Conservation (phyloP, 2,113 vertebrate genomes). For the Meles meles region DNA sequence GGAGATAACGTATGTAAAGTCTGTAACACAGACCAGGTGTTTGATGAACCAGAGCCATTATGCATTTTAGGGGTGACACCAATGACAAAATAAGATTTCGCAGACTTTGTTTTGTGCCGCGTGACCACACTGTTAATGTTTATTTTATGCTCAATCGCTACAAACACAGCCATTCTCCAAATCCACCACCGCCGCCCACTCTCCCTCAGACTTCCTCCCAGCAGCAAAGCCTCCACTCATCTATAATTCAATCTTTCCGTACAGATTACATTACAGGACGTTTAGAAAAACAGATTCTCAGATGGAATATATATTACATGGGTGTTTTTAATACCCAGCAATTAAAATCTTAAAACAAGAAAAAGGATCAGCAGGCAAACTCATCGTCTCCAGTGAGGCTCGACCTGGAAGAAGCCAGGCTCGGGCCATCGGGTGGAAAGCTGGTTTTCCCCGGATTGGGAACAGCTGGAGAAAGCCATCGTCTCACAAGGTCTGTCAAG, state of each 20-base stretch:
- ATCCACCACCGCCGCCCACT: no score
- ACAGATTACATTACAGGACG: not conserved
- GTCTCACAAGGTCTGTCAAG: constrained; percentile 56
- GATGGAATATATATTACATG: not conserved
- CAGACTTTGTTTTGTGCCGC: not conserved
- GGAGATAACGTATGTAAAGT: not conserved
- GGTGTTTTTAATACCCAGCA: constrained; percentile 57
- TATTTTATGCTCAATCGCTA: not conserved
- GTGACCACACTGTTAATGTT: not conserved
- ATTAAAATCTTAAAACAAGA: constrained; percentile 50
- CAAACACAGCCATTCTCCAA: not conserved
- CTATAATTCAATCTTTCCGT: not conserved
- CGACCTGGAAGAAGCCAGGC: not conserved
- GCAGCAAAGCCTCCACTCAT: not conserved
- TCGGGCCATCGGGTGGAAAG: not conserved
- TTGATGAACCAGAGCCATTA: not conserved
- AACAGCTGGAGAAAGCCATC: constrained; percentile 68
- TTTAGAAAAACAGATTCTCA: not conserved
- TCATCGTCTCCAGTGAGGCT: constrained; percentile 27
- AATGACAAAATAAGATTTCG: not conserved
- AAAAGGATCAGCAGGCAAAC: constrained; percentile 36
- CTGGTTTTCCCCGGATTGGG: constrained; percentile 36
- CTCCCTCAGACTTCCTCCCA: not conserved
- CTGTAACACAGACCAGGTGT: not conserved
- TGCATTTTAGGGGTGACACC: not conserved